Evolutionary conservation across 2,113 vertebrate genomes (phyloP), one percentile per base, ranked within the genome.

Genomic region (Marmota monax): DNA sequence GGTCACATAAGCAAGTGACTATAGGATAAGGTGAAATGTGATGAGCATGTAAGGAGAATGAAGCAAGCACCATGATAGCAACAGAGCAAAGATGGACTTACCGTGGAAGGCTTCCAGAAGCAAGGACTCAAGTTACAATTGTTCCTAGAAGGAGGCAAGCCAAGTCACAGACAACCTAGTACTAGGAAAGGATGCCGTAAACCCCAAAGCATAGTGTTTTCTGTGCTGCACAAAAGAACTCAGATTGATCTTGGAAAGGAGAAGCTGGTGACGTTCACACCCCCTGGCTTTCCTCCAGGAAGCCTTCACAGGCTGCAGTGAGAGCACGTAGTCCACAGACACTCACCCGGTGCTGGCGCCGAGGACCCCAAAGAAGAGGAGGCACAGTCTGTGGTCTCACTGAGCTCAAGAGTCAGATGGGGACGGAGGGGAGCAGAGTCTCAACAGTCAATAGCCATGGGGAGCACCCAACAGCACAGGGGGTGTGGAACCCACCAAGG

Each of bases 401-500:
- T 32, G 85, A 42, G 67, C n/a, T 25, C 39, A 12, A 0, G 67
- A 17, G 65, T 22, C 79, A 45, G 51, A 29, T 10, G 42, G 13
- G 37, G 22, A 23, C 65, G n/a, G 18, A 76, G 63, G 70, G 23
- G 20, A 32, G 51, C 67, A 69, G 22, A 34, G 29, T 37, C 9
- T 1, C 0, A 53, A n/a, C 1, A 11, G 27, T 45, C 39, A 53
- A 56, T 1, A 29, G 23, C 7, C 7, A 51, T 1, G 51, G 25
- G 9, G 18, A 20, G 39, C 3, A 7, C 25, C 37, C 4, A 5
- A 22, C 5, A 2, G 23, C 27, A 82, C 70, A 16, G 9, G 39
- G 4, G 37, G 14, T 0, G 32, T 3, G 1, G n/a, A 7, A 48
- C 37, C 69, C 67, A 48, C 51, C 4, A 3, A n/a, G 11, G 37